Evolutionary conservation across 2,888 invertebrate genomes (phyloP), one percentile per base, ranked within the genome.

Genomic region (Tenthredo notha): DNA sequence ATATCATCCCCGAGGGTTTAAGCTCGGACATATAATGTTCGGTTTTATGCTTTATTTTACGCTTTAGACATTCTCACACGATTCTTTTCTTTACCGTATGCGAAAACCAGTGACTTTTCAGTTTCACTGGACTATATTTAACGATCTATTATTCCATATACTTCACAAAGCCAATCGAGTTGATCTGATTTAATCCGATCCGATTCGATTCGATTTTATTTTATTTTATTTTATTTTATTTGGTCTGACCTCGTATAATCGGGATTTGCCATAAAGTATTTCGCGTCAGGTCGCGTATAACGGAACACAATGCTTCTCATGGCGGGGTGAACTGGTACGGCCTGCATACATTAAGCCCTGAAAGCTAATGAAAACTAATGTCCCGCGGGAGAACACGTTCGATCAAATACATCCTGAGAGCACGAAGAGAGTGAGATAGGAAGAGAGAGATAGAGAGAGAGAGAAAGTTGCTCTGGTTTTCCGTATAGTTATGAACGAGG

Each of bases 361-460:
- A n/a, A 84, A 84, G 75, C 65, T 84, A 77, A 84, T 84, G 84
- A 84, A 84, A 84, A 84, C 61, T 84, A 75, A 77, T 84, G 77
- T 75, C 65, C 77, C 75, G n/a, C 61, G 84, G 43, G 75, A 75
- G 65, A 75, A 40, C 54, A 43, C 84, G 61, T 84, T 84, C 65
- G 84, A 75, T 84, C 84, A 77, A 84, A 83, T 67, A 83, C 70
- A 70, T 70, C 80, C 61, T 40, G 61, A 80, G 29, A 37, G 58
- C 25, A 74, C 21, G 40, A 15, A n/a, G n/a, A 70, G n/a, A 37
- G 18, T 37, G 37, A 67, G 18, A 29, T 15, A 0, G 33, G 40
- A 18, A n/a, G 9, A 40, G n/a, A n/a, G 15, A 70, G 37, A 65
- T 5, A 65, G 29, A 2, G 15, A 65, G 25, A 10, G 40, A 58